Percentiles rank a stretch among this genome's conserved stretches.
Conservation (phyloP, 2,113 vertebrate species). For the Scytalopus superciliaris region DNA sequence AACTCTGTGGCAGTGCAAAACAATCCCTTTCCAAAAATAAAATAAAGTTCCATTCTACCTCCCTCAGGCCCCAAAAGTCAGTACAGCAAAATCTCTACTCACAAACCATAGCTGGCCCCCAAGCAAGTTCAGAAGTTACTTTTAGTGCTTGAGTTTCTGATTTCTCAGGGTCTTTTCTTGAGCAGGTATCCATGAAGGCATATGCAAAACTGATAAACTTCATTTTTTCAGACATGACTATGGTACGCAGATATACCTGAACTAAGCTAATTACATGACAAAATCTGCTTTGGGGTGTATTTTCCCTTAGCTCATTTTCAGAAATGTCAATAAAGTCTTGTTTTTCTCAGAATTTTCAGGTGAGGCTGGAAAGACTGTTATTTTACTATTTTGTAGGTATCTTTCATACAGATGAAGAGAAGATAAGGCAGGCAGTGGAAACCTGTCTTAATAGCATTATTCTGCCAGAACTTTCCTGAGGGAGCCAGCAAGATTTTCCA, state of each 20-base stretch:
- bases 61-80: not conserved
- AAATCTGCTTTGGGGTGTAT: not conserved
- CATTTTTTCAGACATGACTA: not conserved
- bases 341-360: not conserved
- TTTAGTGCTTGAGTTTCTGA: not conserved
- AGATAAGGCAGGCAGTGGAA: not conserved
- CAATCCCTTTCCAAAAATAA: not conserved
- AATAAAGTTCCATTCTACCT: not conserved
- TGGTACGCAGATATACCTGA: not conserved
- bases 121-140: not conserved
- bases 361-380: not conserved
- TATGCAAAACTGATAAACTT: not conserved
- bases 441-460: not conserved
- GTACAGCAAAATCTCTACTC: not conserved
- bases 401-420: not conserved
- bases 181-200: fast-evolving
- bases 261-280: not conserved
- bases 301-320: not conserved
- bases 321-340: not conserved
- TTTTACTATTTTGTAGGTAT: not conserved
- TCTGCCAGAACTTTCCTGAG: not conserved
- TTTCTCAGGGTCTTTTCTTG: not conserved
- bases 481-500: not conserved
- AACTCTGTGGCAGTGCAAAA: not conserved
- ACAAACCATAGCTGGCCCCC: not conserved